These are phyloP conservation scores for Denticeps clupeoides DNA, from an alignment of 2,797 vertebrate species.

Conservation along the genomic window DNA sequence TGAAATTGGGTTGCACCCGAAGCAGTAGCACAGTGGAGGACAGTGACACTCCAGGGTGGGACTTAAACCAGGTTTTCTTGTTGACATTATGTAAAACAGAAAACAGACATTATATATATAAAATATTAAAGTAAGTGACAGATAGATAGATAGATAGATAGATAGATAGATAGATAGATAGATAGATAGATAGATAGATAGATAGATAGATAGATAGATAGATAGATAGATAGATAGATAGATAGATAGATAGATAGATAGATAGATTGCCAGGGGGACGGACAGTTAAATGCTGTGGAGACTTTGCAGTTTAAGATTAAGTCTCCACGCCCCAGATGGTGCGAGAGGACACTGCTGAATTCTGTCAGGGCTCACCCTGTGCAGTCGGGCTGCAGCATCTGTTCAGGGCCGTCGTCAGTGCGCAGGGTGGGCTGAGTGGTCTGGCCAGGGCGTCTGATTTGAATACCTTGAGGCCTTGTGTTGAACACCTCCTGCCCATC, in stretches of 20 bases:
- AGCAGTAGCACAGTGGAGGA: too few relatives aligned
- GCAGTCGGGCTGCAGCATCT: conserved; percentile 17
- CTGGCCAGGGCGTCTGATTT: conserved; percentile 13
- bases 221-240: not conserved
- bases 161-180: too few relatives aligned
- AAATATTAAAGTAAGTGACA: too few relatives aligned
- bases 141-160: not conserved
- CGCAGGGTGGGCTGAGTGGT: not conserved
- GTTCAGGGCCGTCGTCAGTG: conserved; percentile 17
- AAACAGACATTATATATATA: too few relatives aligned
- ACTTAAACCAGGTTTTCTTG: too few relatives aligned
- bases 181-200: too few relatives aligned
- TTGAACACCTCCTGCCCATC: conserved; percentile 3
- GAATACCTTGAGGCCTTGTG: conserved; percentile 12
- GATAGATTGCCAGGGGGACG: not conserved
- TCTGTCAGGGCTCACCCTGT: conserved; percentile 12
- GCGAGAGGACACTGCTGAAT: not conserved
- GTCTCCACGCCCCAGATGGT: not conserved
- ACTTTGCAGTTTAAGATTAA: conserved; percentile 1
- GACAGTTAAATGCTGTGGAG: not conserved
- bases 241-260: not conserved
- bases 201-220: not conserved
- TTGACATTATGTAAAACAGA: too few relatives aligned
- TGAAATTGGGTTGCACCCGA: too few relatives aligned
- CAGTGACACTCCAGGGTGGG: too few relatives aligned